Evolutionary conservation across 2,797 vertebrate genomes (phyloP), one percentile per base, ranked within the genome.

Genomic region (Danio aesculapii): DNA sequence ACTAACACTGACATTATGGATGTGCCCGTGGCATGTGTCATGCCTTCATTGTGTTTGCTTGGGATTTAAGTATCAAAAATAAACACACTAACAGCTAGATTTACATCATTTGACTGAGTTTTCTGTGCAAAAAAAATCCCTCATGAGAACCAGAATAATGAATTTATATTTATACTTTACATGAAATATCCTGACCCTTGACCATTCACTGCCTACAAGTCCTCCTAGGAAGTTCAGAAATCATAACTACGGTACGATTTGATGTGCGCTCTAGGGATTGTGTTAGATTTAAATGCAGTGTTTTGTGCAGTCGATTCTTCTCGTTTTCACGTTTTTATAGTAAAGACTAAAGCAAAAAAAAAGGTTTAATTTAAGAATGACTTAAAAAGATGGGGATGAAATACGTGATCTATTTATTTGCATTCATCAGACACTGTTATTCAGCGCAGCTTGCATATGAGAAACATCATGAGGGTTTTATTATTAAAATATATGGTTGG

Each of bases 181-280:
- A 70, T 17, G 53, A 6, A 53, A 55, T 19, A 17, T n/a, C 41
- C 74, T 55, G 49, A 78, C 53, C 16, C 69, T 71, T 44, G n/a
- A 44, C 30, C 43, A 47, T 9, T 6, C 39, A 16, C 62, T 46
- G 4, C 11, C 8, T 77, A 68, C 16, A 57, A 57, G 13, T 66
- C 17, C 52, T 17, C 16, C 50, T 10, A 5, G 11, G n/a, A 66
- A 76, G 49, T 44, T 63, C 7, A 9, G 39, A 63, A 75, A 50
- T 16, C 9, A 13, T 16, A 55, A 41, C 63, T 30, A 30, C 3
- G 30, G 1, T 75, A 50, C n/a, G 1, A 50, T n/a, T 5, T 67
- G 49, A 47, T 41, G 53, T 14, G 21, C 44, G 12, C 55, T 68
- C 21, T 59, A 41, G 46, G 59, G 64, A n/a, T 49, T 58, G 43